Conservation (phyloP, 2,797 vertebrate species). For the Tenualosa thibaudeaui region DNA sequence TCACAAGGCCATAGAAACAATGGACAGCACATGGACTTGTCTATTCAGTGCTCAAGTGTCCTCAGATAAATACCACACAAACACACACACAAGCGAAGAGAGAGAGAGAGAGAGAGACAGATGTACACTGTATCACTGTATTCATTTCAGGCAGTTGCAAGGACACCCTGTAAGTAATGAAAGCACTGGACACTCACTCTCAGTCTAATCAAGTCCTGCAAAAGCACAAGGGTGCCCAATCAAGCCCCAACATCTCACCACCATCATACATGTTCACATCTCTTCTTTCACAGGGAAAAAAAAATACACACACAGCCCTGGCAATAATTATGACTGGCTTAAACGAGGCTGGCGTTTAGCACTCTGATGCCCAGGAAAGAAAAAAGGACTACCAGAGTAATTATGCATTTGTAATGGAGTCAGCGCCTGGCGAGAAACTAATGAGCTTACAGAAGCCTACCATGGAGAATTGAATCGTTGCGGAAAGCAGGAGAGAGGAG, state of each 20-base stretch:
- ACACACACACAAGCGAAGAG: constrained; percentile 23
- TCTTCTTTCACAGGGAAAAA: not conserved
- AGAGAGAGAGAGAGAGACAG: too few species aligned
- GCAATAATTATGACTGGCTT: constrained; percentile 72
- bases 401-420: constrained; percentile 74
- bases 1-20: not conserved
- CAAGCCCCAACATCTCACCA: not conserved
- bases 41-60: not conserved
- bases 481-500: constrained; percentile 42
- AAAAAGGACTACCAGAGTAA: constrained; percentile 67
- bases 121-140: not conserved
- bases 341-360: constrained; percentile 69
- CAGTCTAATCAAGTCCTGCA: constrained; percentile 65
- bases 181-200: constrained; percentile 60
- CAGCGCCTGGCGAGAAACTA: constrained; percentile 73
- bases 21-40: not conserved
- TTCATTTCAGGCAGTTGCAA: constrained; percentile 28
- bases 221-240: not conserved
- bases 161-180: constrained; percentile 33
- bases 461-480: constrained; percentile 76
- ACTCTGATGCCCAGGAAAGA: constrained; percentile 47
- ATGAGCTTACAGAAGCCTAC: constrained; percentile 78
- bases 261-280: not conserved
- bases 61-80: constrained; percentile 31
- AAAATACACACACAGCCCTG: not conserved